Conservation (phyloP, 53 echinoderm and acorn worm species). For the Echinometra lucunter region DNA sequence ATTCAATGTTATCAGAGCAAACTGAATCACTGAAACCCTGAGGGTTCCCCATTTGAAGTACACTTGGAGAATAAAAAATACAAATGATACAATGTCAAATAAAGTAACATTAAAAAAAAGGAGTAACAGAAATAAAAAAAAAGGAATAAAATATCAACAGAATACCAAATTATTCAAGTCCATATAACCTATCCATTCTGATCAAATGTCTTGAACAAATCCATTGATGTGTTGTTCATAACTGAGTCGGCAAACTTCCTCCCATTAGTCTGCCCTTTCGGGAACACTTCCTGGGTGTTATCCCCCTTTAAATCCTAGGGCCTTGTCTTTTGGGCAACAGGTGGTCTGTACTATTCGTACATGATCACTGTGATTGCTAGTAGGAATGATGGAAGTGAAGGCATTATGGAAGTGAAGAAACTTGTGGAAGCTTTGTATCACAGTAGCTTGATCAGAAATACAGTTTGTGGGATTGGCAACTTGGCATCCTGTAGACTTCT, state of each 20-base stretch:
- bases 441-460: not conserved
- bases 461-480: not conserved
- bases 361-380: too few relatives aligned
- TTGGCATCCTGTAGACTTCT: not conserved
- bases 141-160: too few relatives aligned
- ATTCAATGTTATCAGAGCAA: too few relatives aligned
- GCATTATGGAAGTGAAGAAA: not conserved
- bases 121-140: too few relatives aligned
- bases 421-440: not conserved
- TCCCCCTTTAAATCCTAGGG: constrained; percentile 34
- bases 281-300: not conserved
- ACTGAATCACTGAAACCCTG: too few relatives aligned
- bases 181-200: too few relatives aligned
- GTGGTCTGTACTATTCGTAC: not conserved
- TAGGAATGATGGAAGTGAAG: not conserved
- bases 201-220: too few relatives aligned
- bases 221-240: not conserved
- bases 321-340: not conserved
- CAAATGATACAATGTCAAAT: too few relatives aligned
- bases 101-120: too few relatives aligned
- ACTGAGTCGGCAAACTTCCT: not conserved
- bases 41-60: too few relatives aligned
- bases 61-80: too few relatives aligned
- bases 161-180: too few relatives aligned
- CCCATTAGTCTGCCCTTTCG: not conserved